These are phyloP conservation scores for Eidolon dupreanum DNA, from an alignment of 2,797 vertebrate genomes.

Conservation along the genomic window DNA sequence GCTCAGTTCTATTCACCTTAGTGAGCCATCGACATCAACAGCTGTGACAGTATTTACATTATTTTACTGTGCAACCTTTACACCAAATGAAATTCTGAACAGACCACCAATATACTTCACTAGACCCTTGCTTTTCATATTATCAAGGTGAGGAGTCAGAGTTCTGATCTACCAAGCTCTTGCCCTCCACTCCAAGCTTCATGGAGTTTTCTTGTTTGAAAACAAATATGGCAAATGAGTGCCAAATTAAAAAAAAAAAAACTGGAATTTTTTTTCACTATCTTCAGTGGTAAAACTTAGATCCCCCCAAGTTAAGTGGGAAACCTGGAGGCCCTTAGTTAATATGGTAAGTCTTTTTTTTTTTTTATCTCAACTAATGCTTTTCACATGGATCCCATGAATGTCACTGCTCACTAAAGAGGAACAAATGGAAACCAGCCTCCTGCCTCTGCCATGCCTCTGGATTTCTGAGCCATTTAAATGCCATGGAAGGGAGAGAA, in stretches of 20 bases:
- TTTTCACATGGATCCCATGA: background rate
- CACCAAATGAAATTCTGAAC: background rate
- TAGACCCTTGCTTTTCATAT: background rate
- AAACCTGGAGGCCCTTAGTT: background rate
- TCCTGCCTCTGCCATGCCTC: background rate
- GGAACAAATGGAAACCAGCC: background rate
- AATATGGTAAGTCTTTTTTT: background rate
- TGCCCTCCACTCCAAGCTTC: background rate
- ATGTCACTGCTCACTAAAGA: background rate
- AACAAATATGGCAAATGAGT: background rate
- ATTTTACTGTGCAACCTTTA: background rate
- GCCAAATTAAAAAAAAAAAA: background rate
- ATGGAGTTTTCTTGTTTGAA: background rate
- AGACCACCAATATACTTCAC: background rate
- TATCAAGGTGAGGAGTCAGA: background rate
- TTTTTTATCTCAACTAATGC: background rate
- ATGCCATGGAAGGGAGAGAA: background rate
- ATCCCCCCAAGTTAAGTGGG: background rate
- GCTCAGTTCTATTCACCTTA: background rate
- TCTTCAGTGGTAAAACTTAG: background rate
- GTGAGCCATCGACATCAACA: background rate
- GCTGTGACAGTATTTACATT: background rate
- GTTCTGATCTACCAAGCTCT: background rate
- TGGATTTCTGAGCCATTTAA: background rate
- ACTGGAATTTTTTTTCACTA: background rate